Percentiles rank a stretch among this genome's conserved stretches.
Evolutionary conservation across 2,113 vertebrate species (phyloP).

Genomic region (Lethenteron reissneri): DNA sequence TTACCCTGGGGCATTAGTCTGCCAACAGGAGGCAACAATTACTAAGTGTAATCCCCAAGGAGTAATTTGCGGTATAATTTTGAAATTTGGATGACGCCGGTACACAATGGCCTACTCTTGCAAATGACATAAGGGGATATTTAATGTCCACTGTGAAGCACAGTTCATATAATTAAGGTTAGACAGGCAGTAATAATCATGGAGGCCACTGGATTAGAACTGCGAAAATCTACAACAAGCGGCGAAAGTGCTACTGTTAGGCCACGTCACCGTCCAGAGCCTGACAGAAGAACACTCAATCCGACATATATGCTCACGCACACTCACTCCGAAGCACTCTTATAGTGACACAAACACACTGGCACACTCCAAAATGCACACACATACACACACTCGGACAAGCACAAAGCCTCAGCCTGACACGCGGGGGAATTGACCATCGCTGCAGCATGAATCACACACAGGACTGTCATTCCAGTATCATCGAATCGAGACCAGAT

Average conservation of each 20-base stretch:
- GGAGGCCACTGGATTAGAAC: neutral
- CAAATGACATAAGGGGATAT: too few species aligned
- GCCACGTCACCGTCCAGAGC: neutral
- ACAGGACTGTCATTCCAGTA: too few species aligned
- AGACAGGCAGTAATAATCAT: neutral
- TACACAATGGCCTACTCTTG: too few species aligned
- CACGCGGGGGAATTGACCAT: neutral
- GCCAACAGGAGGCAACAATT: too few species aligned
- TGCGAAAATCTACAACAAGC: neutral
- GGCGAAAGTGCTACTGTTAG: neutral
- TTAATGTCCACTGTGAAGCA: neutral
- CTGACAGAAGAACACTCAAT: neutral
- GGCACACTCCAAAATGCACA: neutral
- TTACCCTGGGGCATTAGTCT: too few species aligned
- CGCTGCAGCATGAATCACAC: neutral
- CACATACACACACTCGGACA: slow-evolving; percentile 1
- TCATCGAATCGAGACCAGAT: too few species aligned
- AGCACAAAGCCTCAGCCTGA: neutral
- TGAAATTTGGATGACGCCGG: too few species aligned
- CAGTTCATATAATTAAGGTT: neutral
- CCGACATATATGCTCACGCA: neutral
- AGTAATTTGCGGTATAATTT: too few species aligned
- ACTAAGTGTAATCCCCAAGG: too few species aligned
- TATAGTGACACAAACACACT: neutral
- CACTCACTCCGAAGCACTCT: neutral